A percentile compares a stretch with the other conserved stretches of the same genome.
These are phyloP conservation scores for Aulostomus chinensis DNA, from an alignment of 2,797 vertebrate species.

Conservation along the genomic window DNA sequence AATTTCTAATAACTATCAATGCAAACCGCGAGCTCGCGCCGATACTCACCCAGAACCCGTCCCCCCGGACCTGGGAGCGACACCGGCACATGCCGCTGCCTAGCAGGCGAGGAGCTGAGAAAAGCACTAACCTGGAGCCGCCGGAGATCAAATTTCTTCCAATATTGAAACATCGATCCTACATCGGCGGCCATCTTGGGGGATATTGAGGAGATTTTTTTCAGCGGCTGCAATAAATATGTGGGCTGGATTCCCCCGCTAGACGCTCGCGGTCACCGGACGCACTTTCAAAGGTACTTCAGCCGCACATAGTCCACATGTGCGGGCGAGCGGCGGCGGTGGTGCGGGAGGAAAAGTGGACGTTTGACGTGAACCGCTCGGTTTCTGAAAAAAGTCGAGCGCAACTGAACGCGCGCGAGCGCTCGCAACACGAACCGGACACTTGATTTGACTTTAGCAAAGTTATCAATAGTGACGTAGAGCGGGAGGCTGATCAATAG, in stretches of 20 bases:
- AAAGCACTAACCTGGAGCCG: slow-evolving; percentile 93
- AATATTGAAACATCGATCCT: slow-evolving; percentile 97
- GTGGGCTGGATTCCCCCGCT: slow-evolving; percentile 89
- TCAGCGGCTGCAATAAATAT: slow-evolving; percentile 91
- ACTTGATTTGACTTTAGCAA: slow-evolving; percentile 85
- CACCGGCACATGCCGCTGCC: slow-evolving; percentile 4
- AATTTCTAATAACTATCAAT: slow-evolving; percentile 96
- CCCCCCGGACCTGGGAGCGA: neutral
- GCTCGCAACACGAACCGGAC: slow-evolving; percentile 77
- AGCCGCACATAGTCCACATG: slow-evolving; percentile 59
- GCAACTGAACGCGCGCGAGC: slow-evolving; percentile 56
- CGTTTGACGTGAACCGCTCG: slow-evolving; percentile 27
- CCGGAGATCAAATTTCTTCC: slow-evolving; percentile 96
- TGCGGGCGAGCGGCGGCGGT: no score
- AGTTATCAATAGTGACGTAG: slow-evolving; percentile 92
- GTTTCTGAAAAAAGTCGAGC: slow-evolving; percentile 48
- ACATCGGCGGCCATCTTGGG: slow-evolving; percentile 99
- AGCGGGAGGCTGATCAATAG: slow-evolving; percentile 82
- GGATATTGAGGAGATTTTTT: slow-evolving; percentile 89
- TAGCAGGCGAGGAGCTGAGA: slow-evolving; percentile 53
- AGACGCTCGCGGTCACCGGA: slow-evolving; percentile 70
- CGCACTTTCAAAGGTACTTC: slow-evolving; percentile 74
- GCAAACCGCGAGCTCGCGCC: slow-evolving; percentile 66
- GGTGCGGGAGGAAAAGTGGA: slow-evolving; percentile 15
- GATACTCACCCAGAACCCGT: slow-evolving; percentile 24